These are phyloP conservation scores for Pyrocephalus nanus DNA, from an alignment of 2,797 vertebrate genomes.

Conservation along the genomic window DNA sequence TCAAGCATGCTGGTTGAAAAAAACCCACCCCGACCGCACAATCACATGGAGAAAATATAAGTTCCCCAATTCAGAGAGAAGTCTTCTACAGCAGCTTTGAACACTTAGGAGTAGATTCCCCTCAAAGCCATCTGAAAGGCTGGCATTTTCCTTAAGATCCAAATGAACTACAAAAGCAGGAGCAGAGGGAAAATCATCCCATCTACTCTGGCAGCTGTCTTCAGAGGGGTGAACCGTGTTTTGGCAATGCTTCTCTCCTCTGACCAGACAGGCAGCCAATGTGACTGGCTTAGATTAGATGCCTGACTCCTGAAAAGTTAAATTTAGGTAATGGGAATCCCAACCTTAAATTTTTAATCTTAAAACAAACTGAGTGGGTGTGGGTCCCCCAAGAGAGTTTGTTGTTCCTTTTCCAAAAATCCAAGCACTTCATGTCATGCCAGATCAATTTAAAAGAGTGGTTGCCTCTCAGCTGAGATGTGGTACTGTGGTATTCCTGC, in stretches of 20 bases:
- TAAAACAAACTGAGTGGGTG: neutral
- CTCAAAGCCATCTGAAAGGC: neutral
- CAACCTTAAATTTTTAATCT: neutral
- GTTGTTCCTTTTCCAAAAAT: neutral
- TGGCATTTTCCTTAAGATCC: neutral
- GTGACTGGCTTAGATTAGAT: neutral
- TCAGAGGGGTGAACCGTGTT: neutral
- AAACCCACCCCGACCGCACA: neutral
- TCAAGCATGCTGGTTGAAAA: neutral
- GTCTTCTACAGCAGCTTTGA: neutral
- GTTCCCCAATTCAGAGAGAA: neutral
- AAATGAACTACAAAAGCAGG: neutral
- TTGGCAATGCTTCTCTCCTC: neutral
- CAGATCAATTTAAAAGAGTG: neutral
- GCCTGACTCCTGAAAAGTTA: neutral
- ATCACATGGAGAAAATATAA: neutral
- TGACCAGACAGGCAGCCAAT: neutral
- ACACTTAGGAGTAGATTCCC: neutral
- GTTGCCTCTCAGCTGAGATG: neutral
- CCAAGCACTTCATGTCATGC: neutral
- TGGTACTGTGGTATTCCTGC: neutral
- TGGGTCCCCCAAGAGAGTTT: neutral
- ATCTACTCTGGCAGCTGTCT: neutral
- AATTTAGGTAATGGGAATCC: neutral
- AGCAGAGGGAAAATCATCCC: neutral